These are phyloP conservation scores for Piaya cayana DNA, from an alignment of 2,113 vertebrate species.

Conservation along the genomic window DNA sequence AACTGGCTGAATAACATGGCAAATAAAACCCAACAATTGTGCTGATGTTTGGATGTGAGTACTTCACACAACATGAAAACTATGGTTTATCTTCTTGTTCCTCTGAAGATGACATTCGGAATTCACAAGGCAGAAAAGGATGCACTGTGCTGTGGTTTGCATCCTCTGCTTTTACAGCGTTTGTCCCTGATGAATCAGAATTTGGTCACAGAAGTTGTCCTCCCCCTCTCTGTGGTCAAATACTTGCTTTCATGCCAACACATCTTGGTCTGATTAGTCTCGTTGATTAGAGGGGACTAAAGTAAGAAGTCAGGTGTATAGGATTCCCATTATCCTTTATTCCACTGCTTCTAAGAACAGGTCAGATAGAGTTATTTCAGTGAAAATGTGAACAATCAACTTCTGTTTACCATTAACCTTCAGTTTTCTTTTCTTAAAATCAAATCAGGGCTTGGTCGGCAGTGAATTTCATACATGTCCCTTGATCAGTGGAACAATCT, in stretches of 20 bases:
- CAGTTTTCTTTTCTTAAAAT: slow-evolving; percentile 76
- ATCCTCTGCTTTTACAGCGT: not conserved
- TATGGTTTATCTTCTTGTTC: not conserved
- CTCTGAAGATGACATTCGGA: not conserved
- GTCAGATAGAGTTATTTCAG: slow-evolving; percentile 67
- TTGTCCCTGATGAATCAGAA: not conserved
- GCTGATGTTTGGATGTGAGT: not conserved
- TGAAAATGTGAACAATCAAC: slow-evolving; percentile 75
- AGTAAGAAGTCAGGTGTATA: slow-evolving; percentile 69
- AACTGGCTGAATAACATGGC: not conserved
- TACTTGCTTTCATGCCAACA: slow-evolving; percentile 35
- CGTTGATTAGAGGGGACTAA: slow-evolving; percentile 70
- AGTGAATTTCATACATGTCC: slow-evolving; percentile 66
- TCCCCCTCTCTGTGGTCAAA: not conserved
- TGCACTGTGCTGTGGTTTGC: not conserved
- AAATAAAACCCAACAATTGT: not conserved
- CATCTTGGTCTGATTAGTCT: slow-evolving; percentile 75
- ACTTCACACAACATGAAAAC: not conserved
- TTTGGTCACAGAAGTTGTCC: slow-evolving; percentile 3
- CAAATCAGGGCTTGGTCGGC: slow-evolving; percentile 76
- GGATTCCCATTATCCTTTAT: slow-evolving; percentile 72
- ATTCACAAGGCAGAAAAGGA: not conserved
- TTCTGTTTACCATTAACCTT: slow-evolving; percentile 77
- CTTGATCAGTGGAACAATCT: slow-evolving; percentile 79
- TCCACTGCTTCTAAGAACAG: slow-evolving; percentile 42